Percentiles rank a stretch among this genome's conserved stretches.
phyloP scores from a whole-genome alignment of 1,140 invertebrate genomes.

The Contarinia nasturtii region DNA sequence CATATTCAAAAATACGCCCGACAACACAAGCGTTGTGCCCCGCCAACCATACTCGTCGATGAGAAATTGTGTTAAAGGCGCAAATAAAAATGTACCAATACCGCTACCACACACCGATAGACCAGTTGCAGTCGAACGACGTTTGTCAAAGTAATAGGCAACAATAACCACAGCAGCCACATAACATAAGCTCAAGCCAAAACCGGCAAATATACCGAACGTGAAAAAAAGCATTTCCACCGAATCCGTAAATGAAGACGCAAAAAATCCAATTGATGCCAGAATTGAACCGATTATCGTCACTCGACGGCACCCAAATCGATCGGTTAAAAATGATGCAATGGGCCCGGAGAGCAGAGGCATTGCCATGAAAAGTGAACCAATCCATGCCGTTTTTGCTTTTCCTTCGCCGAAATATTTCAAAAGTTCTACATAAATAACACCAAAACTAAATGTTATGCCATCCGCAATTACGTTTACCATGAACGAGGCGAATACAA shows the following conservation, averaged over 20 bases:
- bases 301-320: slow-evolving; percentile 62
- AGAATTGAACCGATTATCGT: slow-evolving; percentile 64
- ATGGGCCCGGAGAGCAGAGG: slow-evolving; percentile 75
- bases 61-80: slow-evolving; percentile 61
- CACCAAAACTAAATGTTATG: slow-evolving; percentile 71
- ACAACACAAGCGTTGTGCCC: slow-evolving; percentile 59
- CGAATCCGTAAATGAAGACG: slow-evolving; percentile 55
- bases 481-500: slow-evolving; percentile 69
- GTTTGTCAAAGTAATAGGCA: slow-evolving; percentile 89
- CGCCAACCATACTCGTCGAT: slow-evolving; percentile 69
- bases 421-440: slow-evolving; percentile 62
- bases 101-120: slow-evolving; percentile 80
- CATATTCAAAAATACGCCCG: slow-evolving; percentile 71
- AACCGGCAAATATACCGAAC: slow-evolving; percentile 69
- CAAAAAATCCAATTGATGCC: slow-evolving; percentile 58
- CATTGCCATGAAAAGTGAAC: slow-evolving; percentile 77
- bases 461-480: slow-evolving; percentile 83
- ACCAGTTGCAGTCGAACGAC: slow-evolving; percentile 78
- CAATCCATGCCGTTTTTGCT: slow-evolving; percentile 79
- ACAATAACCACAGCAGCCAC: slow-evolving; percentile 85
- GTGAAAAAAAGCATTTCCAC: slow-evolving; percentile 66
- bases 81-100: slow-evolving; percentile 79
- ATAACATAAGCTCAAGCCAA: slow-evolving; percentile 71
- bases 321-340: slow-evolving; percentile 70
- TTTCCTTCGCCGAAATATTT: slow-evolving; percentile 61